Conservation (phyloP, 2,888 invertebrate species). For the Onchidella celtica region DNA sequence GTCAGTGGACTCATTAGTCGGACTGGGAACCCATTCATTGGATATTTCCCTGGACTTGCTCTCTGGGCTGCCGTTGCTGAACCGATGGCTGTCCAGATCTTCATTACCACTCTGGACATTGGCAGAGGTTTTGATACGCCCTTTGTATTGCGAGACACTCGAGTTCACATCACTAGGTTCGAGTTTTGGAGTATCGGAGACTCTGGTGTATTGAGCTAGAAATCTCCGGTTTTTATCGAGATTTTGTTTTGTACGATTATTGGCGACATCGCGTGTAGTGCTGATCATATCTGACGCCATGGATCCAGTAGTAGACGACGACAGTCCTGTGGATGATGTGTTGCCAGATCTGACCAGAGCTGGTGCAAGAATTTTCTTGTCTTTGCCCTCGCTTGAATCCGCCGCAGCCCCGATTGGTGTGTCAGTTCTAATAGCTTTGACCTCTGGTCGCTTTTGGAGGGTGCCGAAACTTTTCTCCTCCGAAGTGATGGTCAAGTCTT, state of each 20-base stretch:
- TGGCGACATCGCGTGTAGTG: too few relatives aligned
- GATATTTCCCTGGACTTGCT: not conserved
- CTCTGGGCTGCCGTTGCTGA: not conserved
- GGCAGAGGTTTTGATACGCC: not conserved
- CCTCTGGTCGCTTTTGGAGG: too few relatives aligned
- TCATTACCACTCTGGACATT: not conserved
- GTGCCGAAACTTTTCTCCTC: slow-evolving; percentile 6
- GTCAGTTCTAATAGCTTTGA: not conserved
- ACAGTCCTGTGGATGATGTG: not conserved
- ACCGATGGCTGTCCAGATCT: not conserved
- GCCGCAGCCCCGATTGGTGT: not conserved
- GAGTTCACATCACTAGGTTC: too few relatives aligned
- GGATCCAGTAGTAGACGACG: not conserved
- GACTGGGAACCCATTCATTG: too few relatives aligned
- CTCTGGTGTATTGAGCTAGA: too few relatives aligned
- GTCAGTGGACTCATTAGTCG: not conserved
- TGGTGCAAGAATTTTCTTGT: not conserved
- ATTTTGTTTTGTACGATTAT: too few relatives aligned
- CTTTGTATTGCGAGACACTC: not conserved
- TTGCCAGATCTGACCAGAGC: too few relatives aligned
- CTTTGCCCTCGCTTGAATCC: not conserved
- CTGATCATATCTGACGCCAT: not conserved
- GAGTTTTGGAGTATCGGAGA: not conserved
- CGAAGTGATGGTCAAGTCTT: slow-evolving; percentile 32
- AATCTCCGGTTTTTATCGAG: too few relatives aligned